phyloP scores from a whole-genome alignment of 2,113 vertebrate genomes.

The Thalassarche chlororhynchos region DNA sequence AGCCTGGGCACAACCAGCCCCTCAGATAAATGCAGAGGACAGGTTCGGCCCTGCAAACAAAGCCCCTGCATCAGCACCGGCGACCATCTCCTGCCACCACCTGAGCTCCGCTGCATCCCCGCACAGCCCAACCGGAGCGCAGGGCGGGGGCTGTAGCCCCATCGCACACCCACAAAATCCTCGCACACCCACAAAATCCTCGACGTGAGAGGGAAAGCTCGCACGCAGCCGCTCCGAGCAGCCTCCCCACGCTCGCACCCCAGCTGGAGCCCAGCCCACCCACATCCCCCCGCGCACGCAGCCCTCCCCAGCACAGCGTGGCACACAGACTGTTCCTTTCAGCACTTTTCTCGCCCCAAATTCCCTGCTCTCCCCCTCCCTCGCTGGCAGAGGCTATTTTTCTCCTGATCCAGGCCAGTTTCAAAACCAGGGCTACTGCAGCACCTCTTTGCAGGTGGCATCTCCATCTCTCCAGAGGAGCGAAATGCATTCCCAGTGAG shows the following conservation, averaged over 20 bases:
- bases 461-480: background rate
- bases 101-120: background rate
- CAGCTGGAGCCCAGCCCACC: background rate
- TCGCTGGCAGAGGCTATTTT: constrained; percentile 21
- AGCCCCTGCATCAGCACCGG: too few species aligned
- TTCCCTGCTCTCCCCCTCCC: background rate
- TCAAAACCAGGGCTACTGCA: background rate
- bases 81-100: background rate
- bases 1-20: background rate
- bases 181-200: background rate
- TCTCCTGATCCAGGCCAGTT: background rate
- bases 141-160: background rate
- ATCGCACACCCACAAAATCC: background rate
- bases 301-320: background rate
- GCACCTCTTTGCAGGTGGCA: background rate
- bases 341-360: background rate
- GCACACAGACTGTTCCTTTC: constrained; percentile 27
- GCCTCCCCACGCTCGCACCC: background rate
- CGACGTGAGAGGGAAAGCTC: background rate
- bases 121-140: accelerated
- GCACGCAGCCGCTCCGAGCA: background rate
- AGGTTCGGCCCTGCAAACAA: background rate
- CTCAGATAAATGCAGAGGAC: background rate
- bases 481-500: background rate
- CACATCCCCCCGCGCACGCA: background rate